Conservation (phyloP, 2,797 vertebrate genomes). For the Lagocephalus sceleratus region DNA sequence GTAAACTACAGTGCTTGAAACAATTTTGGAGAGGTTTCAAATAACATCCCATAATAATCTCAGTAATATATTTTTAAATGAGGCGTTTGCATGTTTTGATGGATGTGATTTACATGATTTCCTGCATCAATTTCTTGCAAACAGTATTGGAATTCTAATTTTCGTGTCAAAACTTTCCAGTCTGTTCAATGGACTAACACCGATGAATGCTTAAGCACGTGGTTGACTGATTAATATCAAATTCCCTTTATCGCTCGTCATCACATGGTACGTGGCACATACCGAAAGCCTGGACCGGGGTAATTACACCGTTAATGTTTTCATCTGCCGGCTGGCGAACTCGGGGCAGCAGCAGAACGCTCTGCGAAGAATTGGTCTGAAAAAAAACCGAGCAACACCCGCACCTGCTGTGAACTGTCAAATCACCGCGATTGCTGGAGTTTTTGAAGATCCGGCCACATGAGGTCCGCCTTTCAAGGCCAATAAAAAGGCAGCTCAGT, state of each 20-base stretch:
- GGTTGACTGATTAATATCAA: constrained; percentile 43
- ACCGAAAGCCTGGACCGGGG: constrained; percentile 25
- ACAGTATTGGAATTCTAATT: constrained; percentile 20
- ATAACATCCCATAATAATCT: background rate
- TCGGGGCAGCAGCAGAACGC: constrained; percentile 56
- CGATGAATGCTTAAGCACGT: constrained; percentile 25
- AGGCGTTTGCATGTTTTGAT: constrained; percentile 15
- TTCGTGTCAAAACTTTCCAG: constrained; percentile 21
- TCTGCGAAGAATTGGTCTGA: constrained; percentile 53
- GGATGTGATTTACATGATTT: constrained; percentile 21
- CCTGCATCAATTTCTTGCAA: constrained; percentile 6
- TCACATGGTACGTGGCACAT: constrained; percentile 37
- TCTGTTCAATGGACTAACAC: constrained; percentile 13
- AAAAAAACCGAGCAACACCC: constrained; percentile 49
- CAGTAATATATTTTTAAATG: constrained; percentile 18
- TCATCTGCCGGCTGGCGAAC: constrained; percentile 54
- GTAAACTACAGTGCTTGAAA: constrained; percentile 5
- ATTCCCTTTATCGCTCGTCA: constrained; percentile 60
- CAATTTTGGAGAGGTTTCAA: constrained; percentile 4
- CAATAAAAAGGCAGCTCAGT: constrained; percentile 61
- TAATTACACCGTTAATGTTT: constrained; percentile 73
- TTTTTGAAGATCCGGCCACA: constrained; percentile 72
- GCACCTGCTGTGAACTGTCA: constrained; percentile 68
- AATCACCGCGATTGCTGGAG: constrained; percentile 66
- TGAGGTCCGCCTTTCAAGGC: constrained; percentile 50